Base-by-base conservation (phyloP, 2,797 vertebrate genomes). In the Chelon auratus region DNA sequence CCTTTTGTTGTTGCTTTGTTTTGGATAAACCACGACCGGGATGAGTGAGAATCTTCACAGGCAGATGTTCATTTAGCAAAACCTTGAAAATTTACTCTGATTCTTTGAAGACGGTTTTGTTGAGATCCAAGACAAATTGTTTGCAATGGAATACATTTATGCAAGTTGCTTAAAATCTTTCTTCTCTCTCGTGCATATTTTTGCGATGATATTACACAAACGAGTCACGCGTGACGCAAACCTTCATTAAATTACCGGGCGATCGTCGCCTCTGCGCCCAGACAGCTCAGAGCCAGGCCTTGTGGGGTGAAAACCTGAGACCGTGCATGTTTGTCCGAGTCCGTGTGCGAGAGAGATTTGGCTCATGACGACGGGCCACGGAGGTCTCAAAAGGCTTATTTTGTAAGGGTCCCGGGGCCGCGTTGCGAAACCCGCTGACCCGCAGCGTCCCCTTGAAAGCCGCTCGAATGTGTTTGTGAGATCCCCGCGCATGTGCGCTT, bases 351-450 rank as follows among this genome's bases (percentile, higher is more conserved):
- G 45, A 45, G 82, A 83, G 54, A 75, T 84, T 69, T 83, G 77
- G 70, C 84, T 82, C 71, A 83, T 69, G 78, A 78, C 64, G 45
- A 64, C 55, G 40, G 75, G 63, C 57, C 57, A 40, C 9, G 54
- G 63, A 77, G 72, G 67, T 82, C 67, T 79, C 60, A 62, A 18
- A 70, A 73, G 63, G 84, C 88, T 83, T 84, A 74, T 86, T 88
- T 85, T 80, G 40, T 61, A 52, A 68, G 62, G 58, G 69, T 73
- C 72, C 56, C 13, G 20, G 54, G 58, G 75, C 55, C 60, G 9
- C 57, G 82, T 77, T 80, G 69, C 72, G 71, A 82, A 82, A 87
- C 64, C 62, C 47, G 15, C 42, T 84, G 85, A 88, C 78, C 84
- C 51, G 9, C 69, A 22, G 58, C 39, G 66, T 81, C 42, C 75